These are phyloP conservation scores for Danio tinwini DNA, from an alignment of 2,797 vertebrate genomes.

Conservation along the genomic window DNA sequence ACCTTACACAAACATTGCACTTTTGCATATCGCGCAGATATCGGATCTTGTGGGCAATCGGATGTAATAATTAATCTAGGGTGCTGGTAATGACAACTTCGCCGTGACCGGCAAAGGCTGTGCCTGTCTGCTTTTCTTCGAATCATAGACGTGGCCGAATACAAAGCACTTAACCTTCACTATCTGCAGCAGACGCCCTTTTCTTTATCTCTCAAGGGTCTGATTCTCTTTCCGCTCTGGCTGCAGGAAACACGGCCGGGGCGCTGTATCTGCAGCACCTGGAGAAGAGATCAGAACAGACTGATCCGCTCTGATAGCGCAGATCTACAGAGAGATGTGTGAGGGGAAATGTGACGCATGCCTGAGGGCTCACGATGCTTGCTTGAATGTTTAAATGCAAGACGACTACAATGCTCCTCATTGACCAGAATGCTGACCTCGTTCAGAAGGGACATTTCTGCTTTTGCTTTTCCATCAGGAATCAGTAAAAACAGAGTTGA, in stretches of 20 bases:
- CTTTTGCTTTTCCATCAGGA: not conserved
- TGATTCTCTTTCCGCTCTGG: conserved; percentile 21
- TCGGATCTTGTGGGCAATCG: not conserved
- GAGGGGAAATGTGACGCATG: conserved; percentile 34
- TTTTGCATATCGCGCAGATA: conserved; percentile 18
- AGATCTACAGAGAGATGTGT: conserved; percentile 41
- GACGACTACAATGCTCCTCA: conserved; percentile 8
- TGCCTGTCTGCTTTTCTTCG: not conserved
- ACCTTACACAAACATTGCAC: not conserved
- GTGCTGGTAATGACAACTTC: not conserved
- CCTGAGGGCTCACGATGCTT: not conserved
- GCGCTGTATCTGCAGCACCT: conserved; percentile 26
- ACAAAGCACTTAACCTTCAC: conserved; percentile 47
- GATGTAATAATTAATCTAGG: not conserved
- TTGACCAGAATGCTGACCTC: not conserved
- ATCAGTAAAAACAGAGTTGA: not conserved
- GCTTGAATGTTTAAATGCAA: conserved; percentile 21
- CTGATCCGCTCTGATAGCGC: conserved; percentile 33
- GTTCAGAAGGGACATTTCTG: not conserved
- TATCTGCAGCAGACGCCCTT: not conserved
- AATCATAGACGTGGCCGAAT: conserved; percentile 36
- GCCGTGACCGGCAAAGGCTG: not conserved
- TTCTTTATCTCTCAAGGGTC: conserved; percentile 27
- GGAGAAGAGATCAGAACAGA: conserved; percentile 36
- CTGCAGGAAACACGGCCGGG: conserved; percentile 32